A percentile compares a stretch with the other conserved stretches of the same genome.
Conservation (phyloP, 2,888 invertebrate species). For the Orthosia incerta region DNA sequence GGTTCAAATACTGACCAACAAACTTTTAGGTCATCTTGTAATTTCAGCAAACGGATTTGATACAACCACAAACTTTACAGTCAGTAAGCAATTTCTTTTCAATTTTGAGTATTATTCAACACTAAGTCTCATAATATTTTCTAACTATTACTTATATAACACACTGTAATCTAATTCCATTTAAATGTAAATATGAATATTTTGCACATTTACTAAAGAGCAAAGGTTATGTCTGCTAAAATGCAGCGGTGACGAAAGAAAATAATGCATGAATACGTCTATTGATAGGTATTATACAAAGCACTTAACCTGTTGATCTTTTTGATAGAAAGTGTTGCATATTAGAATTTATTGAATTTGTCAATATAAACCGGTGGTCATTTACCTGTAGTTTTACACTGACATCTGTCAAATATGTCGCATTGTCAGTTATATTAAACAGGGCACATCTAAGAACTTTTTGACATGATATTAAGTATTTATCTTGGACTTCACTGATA, state of each 20-base stretch:
- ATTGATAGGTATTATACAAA: constrained; percentile 1
- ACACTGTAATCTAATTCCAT: constrained; percentile 8
- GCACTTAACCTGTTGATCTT: constrained; percentile 42
- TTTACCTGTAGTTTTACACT: too few species aligned
- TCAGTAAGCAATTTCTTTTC: not conserved
- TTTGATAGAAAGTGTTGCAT: constrained; percentile 37
- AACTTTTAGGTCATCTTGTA: not conserved
- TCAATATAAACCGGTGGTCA: not conserved
- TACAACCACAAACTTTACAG: not conserved
- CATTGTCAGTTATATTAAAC: too few species aligned
- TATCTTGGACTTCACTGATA: too few species aligned
- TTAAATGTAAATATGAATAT: constrained; percentile 1
- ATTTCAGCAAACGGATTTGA: not conserved
- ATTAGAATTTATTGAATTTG: not conserved
- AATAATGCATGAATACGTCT: not conserved
- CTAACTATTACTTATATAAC: not conserved
- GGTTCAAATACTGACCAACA: not conserved
- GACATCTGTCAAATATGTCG: too few species aligned
- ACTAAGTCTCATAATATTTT: not conserved
- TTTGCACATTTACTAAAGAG: constrained; percentile 5
- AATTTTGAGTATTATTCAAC: not conserved
- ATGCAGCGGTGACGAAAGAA: constrained; percentile 15
- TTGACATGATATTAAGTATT: too few species aligned
- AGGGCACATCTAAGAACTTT: too few species aligned
- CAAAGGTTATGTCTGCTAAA: constrained; percentile 9